phyloP scores from a whole-genome alignment of 2,888 invertebrate genomes.

The Agrotis clavis region DNA sequence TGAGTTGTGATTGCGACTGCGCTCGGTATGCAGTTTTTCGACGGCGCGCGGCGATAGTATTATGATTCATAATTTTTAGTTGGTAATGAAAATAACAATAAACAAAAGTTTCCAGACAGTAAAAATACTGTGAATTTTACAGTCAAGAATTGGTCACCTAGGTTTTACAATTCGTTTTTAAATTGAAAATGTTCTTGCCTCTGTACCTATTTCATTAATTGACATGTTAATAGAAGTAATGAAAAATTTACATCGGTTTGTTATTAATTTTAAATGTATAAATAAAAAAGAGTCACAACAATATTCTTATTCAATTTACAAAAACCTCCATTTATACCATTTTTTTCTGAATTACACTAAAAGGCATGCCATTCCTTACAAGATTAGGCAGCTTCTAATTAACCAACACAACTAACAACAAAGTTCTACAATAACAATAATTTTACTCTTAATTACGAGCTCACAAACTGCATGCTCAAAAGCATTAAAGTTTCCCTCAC shows the following conservation, averaged over 20 bases:
- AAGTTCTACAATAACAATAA: slow-evolving; percentile 59
- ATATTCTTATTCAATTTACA: not conserved
- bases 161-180: too few relatives aligned
- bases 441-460: slow-evolving; percentile 47
- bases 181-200: not conserved
- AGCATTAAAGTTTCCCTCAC: slow-evolving; percentile 58
- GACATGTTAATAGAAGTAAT: too few relatives aligned
- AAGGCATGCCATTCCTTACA: slow-evolving; percentile 13
- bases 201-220: too few relatives aligned
- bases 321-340: not conserved
- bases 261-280: too few relatives aligned
- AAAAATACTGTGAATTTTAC: not conserved
- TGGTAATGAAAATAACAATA: not conserved
- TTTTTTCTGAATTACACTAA: not conserved
- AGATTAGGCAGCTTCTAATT: slow-evolving; percentile 46
- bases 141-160: not conserved
- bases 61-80: not conserved
- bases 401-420: slow-evolving; percentile 41
- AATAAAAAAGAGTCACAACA: too few relatives aligned
- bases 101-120: not conserved
- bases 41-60: not conserved
- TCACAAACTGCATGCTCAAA: slow-evolving; percentile 61
- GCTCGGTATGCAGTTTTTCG: not conserved
- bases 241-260: too few relatives aligned
- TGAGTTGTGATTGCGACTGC: not conserved